Base-by-base conservation (phyloP, 2,797 vertebrate species). In the Danio albolineatus region DNA sequence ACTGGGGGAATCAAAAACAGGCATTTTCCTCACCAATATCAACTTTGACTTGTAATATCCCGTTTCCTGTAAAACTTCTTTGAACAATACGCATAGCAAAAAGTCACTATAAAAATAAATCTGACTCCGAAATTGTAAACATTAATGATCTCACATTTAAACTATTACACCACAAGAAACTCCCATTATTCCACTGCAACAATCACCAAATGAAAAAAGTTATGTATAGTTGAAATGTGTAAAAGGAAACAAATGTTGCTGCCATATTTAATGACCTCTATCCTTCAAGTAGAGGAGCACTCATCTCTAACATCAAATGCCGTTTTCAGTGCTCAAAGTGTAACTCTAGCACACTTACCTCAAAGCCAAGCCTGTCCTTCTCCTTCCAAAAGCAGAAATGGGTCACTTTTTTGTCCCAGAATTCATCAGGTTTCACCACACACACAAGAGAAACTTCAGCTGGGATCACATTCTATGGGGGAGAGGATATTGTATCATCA, bases 361-460 rank as follows among this genome's bases (percentile, higher is more conserved):
- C 98, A 88, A 99, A 99, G 76, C 97, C 98, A 87, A 99, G 95
- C 49, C 97, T 94, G 89, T 99, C 97, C 67, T 99, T 99, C 88
- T 99, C 98, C 91, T 99, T 99, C 98, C 98, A 99, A 92, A 99
- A 99, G 87, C 97, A 99, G 89, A 99, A 99, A 88, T 99, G 98
- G 0, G 98, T 99, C 86, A 99, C 97, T 89, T 99, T 99, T 91
- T 99, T 99, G 89, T 99, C 98, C 98, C 97, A 99, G 87, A 99
- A 99, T 89, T 99, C 97, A 91, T 99, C 98, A 7, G 98, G 98
- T 87, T 99, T 99, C 88, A 99, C 97, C 85, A 99, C 98, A 81
- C 98, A 99, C 85, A 99, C 97, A 87, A 99, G 92, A 10, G 97
- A 99, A 71, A 99, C 98, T 83, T 99, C 98, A 1, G 98, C 96